Base-by-base conservation (phyloP, 92 coral and sea anemone species). In the Zoanthus gigantus region DNA sequence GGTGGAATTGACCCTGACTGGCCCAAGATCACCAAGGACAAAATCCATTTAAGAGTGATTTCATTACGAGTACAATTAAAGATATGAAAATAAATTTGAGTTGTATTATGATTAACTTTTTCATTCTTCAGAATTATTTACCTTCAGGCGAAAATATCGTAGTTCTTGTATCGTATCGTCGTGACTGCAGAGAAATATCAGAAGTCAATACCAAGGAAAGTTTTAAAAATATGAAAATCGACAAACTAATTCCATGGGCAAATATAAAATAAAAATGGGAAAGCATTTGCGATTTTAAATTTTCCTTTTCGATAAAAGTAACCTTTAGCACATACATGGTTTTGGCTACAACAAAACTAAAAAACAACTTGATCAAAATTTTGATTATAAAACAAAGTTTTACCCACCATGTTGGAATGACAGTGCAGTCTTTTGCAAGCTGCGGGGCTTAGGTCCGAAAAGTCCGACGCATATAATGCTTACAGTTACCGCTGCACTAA, bases 121-220 rank as follows among this genome's bases (percentile, higher is more conserved):
- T 50, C 12, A 1, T 50, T 50, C 56, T 11, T 50, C 7, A 50
- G 9, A 7, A 50, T 12, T n/a, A 50, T 87, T 79, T 84, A 97
- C 99, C 99, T 97, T 97, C 99, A 1, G 99, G 99, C 91, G 99
- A 97, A 78, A 97, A 97, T 83, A 97, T 97, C 42, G 99, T 97
- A 61, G 99, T 97, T 72, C 99, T 90, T 60, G 98, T 97, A 77
- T 97, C 99, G 80, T 97, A 97, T 23, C 99, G 93, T 65, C 99
- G 98, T 84, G 99, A 95, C 99, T 96, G 76, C 13, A 84, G 87
- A 29, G 73, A 11, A 32, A 79, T 82, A 88, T 23, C 32, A 79
- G 45, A 29, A 23, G 7, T 29, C 54, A 37, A 69, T 61, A 47
- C 45, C 48, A 10, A 16, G 45, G 16, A 32, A 56, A 23, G 23